Evolutionary conservation across 2,888 invertebrate species (phyloP).

Genomic region (Acholoe squamosa): DNA sequence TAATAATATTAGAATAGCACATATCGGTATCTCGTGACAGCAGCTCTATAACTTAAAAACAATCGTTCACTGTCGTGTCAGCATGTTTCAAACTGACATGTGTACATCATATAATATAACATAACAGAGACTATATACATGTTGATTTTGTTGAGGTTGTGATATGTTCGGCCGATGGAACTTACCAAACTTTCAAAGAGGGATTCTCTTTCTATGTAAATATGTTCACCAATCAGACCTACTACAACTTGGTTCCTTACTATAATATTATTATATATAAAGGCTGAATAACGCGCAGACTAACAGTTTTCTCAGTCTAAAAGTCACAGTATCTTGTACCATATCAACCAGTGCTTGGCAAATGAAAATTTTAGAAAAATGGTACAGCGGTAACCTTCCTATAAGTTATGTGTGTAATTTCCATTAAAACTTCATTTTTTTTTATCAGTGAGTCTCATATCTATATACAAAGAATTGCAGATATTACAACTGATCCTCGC

Average conservation of each 20-base stretch:
- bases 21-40: background rate
- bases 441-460: conserved; percentile 3
- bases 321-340: conserved; percentile 32
- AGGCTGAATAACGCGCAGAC: conserved; percentile 32
- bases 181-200: conserved; percentile 45
- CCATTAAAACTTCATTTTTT: background rate
- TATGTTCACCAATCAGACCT: conserved; percentile 36
- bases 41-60: conserved; percentile 53
- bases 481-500: background rate
- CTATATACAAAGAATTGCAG: conserved; percentile 20
- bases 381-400: conserved; percentile 1
- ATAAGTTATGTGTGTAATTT: conserved; percentile 23
- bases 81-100: background rate
- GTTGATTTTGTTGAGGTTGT: conserved; percentile 57
- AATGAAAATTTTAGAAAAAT: background rate
- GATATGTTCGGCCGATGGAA: conserved; percentile 53
- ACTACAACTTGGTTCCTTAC: conserved; percentile 38
- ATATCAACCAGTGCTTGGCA: conserved; percentile 40
- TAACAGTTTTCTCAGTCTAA: conserved; percentile 42
- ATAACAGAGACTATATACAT: conserved; percentile 56
- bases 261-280: conserved; percentile 32
- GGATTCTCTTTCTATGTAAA: conserved; percentile 2
- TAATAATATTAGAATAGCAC: conserved; percentile 46
- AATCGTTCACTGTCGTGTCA: conserved; percentile 12
- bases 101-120: conserved; percentile 50